Percentiles rank a stretch among this genome's conserved stretches.
Evolutionary conservation across 2,797 vertebrate species (phyloP).

Genomic region (Eurystomus glaucurus): DNA sequence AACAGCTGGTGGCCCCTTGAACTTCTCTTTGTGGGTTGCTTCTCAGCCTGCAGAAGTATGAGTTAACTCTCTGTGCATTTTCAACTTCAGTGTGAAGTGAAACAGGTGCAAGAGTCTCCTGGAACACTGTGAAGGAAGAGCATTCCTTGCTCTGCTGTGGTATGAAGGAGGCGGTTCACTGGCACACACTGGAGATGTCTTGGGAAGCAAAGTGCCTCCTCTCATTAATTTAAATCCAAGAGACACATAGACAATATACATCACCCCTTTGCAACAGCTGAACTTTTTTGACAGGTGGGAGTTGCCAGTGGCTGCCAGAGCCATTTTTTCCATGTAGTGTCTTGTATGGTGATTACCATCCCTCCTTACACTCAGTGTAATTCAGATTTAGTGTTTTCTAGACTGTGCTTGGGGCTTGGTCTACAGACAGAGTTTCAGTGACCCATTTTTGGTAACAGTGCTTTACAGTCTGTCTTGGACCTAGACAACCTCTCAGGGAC

Average conservation of each 20-base stretch:
- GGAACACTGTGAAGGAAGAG: background rate
- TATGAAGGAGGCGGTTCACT: background rate
- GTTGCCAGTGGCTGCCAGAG: background rate
- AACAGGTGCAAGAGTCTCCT: constrained; percentile 54
- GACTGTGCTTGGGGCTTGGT: background rate
- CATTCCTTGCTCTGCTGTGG: background rate
- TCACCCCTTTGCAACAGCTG: background rate
- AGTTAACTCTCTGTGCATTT: constrained; percentile 49
- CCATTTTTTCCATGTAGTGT: background rate
- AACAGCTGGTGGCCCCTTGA: constrained; percentile 49
- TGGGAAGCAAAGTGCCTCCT: background rate
- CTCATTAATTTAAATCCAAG: background rate
- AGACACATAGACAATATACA: background rate
- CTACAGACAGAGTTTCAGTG: background rate
- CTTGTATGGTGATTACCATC: background rate
- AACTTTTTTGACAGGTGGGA: background rate
- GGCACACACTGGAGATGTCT: background rate
- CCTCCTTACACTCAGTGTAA: background rate
- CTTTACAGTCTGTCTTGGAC: background rate
- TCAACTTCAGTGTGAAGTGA: background rate
- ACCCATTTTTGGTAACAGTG: background rate
- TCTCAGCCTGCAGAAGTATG: background rate
- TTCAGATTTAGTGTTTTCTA: background rate
- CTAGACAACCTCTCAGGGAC: background rate
- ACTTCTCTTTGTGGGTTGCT: constrained; percentile 10